phyloP scores from a whole-genome alignment of 2,113 vertebrate genomes.

The Pseudorectes ferrugineus region DNA sequence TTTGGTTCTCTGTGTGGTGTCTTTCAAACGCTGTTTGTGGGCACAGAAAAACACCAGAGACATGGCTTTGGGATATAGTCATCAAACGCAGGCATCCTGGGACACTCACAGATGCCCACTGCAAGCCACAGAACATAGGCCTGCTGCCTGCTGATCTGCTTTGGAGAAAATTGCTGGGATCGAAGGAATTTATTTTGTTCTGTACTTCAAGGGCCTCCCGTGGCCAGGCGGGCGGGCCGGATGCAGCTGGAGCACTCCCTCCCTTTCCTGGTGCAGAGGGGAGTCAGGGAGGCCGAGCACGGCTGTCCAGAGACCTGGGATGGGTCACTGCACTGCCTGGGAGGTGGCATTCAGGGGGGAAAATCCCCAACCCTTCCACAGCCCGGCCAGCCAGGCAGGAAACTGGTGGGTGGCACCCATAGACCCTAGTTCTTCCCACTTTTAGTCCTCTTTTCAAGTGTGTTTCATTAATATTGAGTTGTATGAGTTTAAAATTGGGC shows the following conservation, averaged over 20 bases:
- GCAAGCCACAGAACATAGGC: conserved; percentile 13
- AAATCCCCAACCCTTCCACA: background rate
- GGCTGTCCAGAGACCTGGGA: background rate
- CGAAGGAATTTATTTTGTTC: conserved; percentile 25
- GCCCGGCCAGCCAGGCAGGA: background rate
- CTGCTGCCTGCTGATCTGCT: background rate
- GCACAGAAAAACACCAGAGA: background rate
- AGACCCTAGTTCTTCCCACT: background rate
- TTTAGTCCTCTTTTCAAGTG: background rate
- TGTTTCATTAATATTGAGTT: background rate
- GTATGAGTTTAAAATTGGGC: background rate
- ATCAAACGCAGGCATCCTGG: background rate
- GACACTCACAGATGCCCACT: background rate
- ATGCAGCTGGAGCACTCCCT: background rate
- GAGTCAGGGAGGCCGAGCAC: accelerated
- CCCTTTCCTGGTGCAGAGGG: background rate
- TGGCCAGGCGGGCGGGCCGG: background rate
- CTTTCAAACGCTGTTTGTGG: background rate
- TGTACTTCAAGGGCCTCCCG: conserved; percentile 1
- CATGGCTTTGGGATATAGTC: background rate
- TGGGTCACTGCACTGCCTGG: background rate
- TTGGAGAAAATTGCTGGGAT: background rate
- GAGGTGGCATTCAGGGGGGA: accelerated
- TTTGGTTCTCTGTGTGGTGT: background rate
- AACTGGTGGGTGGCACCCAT: background rate